phyloP scores from a whole-genome alignment of 2,888 invertebrate genomes.

The Drosophila robusta region DNA sequence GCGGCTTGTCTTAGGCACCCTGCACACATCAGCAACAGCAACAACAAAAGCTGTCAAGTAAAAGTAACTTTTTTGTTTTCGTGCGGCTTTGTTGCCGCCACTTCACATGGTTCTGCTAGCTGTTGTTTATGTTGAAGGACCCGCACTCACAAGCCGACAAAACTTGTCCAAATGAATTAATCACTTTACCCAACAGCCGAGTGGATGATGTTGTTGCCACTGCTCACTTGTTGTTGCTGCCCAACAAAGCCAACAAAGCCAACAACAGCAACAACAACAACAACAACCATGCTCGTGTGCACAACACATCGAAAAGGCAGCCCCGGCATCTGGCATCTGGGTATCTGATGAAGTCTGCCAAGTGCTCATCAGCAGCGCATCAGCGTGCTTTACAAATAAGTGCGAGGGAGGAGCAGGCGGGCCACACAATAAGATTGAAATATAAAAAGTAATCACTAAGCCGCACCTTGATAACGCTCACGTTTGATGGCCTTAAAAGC shows the following conservation, averaged over 20 bases:
- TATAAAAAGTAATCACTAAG: constrained; percentile 30
- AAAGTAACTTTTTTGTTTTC: constrained; percentile 65
- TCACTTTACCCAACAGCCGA: constrained; percentile 70
- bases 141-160: constrained; percentile 50
- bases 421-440: constrained; percentile 32
- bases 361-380: constrained; percentile 67
- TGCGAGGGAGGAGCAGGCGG: not conserved
- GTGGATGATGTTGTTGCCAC: constrained; percentile 65
- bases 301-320: constrained; percentile 37
- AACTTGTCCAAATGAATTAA: constrained; percentile 80
- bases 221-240: constrained; percentile 27
- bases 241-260: constrained; percentile 15
- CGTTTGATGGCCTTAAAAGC: not conserved
- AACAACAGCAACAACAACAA: too few species aligned
- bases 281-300: constrained; percentile 32
- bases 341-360: constrained; percentile 64
- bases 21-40: constrained; percentile 24
- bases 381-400: constrained; percentile 20
- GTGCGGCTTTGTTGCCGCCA: constrained; percentile 45
- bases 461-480: constrained; percentile 45
- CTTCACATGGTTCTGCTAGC: constrained; percentile 27
- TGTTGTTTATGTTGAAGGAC: constrained; percentile 32
- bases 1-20: constrained; percentile 10
- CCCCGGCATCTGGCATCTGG: constrained; percentile 17
- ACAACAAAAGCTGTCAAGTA: constrained; percentile 62